Base-by-base conservation (phyloP, 2,888 invertebrate species). In the Stenurella melanura region DNA sequence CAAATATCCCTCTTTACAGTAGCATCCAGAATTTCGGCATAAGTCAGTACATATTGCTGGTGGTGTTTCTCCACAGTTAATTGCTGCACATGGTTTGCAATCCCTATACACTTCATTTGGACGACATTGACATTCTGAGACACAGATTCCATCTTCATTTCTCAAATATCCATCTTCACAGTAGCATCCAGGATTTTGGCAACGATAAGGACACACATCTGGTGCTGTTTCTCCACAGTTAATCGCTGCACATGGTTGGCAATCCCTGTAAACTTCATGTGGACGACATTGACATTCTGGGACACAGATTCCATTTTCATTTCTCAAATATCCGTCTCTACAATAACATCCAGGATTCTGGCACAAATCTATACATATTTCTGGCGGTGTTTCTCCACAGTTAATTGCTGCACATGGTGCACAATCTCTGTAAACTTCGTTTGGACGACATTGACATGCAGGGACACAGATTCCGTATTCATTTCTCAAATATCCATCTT, bases 281-380 rank as follows among this genome's bases (percentile, higher is more conserved):
- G 21, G 21, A 4, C 21, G 2, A 26, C 21, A 26, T 26, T 3
- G 2, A 26, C 21, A 26, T 19, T 69, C 58, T 10, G 34, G 60
- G 11, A 75, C 54, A 60, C 75, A 75, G 12, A 11, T 42, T 17
- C 67, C 72, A 26, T 60, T 10, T 11, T 70, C 21, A n/a, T 70
- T 69, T n/a, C 38, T 70, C 15, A 69, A 12, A 34, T 15, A 75
- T n/a, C 71, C 75, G 15, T 34, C 17, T 18, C 6, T 26, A 26
- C 75, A 75, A 30, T 72, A 75, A 50, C 75, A 75, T 15, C 75
- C 75, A 64, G 75, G 70, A 21, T 63, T 64, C 12, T 19, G 57
- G n/a, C 74, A 69, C n/a, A 56, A 10, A 30, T 26, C 21, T 15
- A 11, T 21, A 56, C 64, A 63, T 17, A 5, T 21, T n/a, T 61